Conservation (phyloP, 2,113 vertebrate genomes). For the Montifringilla adamsi region DNA sequence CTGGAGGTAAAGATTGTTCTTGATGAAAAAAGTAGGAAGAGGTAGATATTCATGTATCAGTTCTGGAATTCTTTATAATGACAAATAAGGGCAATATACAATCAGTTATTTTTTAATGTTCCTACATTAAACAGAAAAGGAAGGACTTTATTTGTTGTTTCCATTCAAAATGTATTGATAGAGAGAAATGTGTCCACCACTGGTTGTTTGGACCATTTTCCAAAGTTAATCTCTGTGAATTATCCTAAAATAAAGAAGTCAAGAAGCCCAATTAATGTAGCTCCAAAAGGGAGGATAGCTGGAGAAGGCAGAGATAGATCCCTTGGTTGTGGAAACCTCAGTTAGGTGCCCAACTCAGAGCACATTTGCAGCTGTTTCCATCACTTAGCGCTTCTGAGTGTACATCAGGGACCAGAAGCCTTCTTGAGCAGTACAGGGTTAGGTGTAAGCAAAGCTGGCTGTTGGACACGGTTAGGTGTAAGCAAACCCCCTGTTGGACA, state of each 20-base stretch:
- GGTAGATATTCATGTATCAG: neutral
- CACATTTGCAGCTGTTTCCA: neutral
- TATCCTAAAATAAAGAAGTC: neutral
- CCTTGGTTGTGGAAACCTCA: neutral
- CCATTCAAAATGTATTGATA: neutral
- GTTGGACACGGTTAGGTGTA: too few relatives aligned
- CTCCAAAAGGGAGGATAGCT: neutral
- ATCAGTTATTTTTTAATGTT: neutral
- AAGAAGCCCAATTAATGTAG: neutral
- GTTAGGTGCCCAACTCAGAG: neutral
- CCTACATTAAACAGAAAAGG: neutral
- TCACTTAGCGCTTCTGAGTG: neutral
- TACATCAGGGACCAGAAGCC: neutral
- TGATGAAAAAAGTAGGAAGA: neutral
- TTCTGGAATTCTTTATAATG: neutral
- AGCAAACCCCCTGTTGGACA: neutral
- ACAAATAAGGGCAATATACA: neutral
- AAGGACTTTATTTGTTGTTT: neutral
- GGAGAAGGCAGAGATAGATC: neutral
- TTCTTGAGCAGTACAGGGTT: neutral
- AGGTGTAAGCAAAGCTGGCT: neutral
- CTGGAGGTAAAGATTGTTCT: neutral
- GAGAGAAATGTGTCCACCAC: neutral
- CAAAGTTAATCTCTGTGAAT: rapidly evolving
- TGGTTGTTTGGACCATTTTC: neutral